These are phyloP conservation scores for Corythucha ciliata DNA, from an alignment of 2,888 invertebrate genomes.

Conservation along the genomic window DNA sequence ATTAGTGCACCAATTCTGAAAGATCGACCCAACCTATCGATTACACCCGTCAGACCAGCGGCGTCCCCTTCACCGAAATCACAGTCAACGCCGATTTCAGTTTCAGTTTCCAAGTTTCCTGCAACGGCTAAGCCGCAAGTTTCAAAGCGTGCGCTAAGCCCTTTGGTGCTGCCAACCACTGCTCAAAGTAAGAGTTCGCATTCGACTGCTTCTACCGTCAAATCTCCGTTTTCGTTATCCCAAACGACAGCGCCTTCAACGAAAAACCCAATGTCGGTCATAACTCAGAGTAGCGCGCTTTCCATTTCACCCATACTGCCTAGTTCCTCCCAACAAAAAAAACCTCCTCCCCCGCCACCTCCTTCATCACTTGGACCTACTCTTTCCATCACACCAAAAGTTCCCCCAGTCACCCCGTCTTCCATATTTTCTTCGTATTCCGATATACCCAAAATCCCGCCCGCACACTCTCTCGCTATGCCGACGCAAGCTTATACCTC, in stretches of 20 bases:
- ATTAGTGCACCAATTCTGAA: constrained; percentile 20
- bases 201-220: background rate
- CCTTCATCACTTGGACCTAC: no score
- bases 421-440: no score
- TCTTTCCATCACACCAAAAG: constrained; percentile 15
- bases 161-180: no score
- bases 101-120: constrained; percentile 5
- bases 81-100: background rate
- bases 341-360: background rate
- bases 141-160: no score
- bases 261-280: no score
- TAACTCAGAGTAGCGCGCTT: constrained; percentile 4
- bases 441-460: no score
- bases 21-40: constrained; percentile 27
- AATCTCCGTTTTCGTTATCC: no score
- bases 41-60: constrained; percentile 22
- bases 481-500: background rate
- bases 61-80: background rate
- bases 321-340: background rate
- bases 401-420: background rate
- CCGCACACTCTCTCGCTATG: no score
- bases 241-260: no score
- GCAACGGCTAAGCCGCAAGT: background rate
- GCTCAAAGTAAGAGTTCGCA: no score
- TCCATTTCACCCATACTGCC: constrained; percentile 15